Conservation (phyloP, 2,113 vertebrate species). For the Phyllopteryx taeniolatus region DNA sequence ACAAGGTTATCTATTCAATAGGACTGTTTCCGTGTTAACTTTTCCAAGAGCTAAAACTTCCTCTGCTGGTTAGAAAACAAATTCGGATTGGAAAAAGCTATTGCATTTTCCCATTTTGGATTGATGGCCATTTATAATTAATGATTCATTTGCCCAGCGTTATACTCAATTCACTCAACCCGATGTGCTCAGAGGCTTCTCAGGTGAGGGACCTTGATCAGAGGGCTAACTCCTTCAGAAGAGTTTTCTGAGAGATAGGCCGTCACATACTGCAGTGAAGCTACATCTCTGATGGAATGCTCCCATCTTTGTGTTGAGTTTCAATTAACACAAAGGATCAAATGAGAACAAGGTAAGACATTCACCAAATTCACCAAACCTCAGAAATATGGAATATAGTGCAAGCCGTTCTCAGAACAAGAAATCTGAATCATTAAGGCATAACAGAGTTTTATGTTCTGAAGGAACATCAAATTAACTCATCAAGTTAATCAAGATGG, state of each 20-base stretch:
- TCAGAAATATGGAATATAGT: not conserved
- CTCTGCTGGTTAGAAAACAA: constrained; percentile 37
- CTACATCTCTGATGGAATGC: constrained; percentile 31
- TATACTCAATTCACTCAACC: constrained; percentile 53
- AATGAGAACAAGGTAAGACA: not conserved
- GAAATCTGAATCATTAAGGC: not conserved
- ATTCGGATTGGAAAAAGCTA: constrained; percentile 58
- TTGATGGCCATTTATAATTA: constrained; percentile 72
- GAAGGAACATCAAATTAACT: not conserved
- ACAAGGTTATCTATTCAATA: constrained; percentile 9
- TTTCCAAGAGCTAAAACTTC: constrained; percentile 22
- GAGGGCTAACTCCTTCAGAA: constrained; percentile 40
- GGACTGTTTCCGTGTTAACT: constrained; percentile 12
- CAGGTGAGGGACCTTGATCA: constrained; percentile 68
- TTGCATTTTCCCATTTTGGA: constrained; percentile 57
- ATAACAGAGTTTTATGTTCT: not conserved
- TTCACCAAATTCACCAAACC: not conserved
- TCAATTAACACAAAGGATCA: not conserved
- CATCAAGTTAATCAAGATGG: too few relatives aligned
- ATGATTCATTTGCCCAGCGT: constrained; percentile 68
- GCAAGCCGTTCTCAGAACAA: not conserved
- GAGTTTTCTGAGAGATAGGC: constrained; percentile 25
- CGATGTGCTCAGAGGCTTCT: constrained; percentile 39
- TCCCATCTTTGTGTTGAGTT: constrained; percentile 12
- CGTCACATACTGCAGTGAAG: not conserved